phyloP scores from a whole-genome alignment of 2,888 invertebrate species.

The Dorcus hopei region DNA sequence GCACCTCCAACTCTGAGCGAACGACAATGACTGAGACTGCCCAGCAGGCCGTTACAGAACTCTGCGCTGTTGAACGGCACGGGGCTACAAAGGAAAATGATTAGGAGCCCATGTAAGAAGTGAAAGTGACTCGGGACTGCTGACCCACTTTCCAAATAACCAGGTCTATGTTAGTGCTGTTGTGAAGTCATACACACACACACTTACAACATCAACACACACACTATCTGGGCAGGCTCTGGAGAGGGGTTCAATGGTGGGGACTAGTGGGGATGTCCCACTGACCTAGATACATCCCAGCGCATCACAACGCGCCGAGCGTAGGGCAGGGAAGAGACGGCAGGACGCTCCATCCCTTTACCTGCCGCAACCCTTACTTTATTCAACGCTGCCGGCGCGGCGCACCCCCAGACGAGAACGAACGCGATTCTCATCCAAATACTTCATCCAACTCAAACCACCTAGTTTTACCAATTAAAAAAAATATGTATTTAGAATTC shows the following conservation, averaged over 20 bases:
- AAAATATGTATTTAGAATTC: no score
- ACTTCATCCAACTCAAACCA: no score
- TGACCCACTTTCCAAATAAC: slow-evolving; percentile 90
- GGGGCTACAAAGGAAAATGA: slow-evolving; percentile 68
- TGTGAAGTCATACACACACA: slow-evolving; percentile 47
- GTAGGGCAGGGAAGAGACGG: slow-evolving; percentile 40
- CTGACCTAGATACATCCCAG: slow-evolving; percentile 74
- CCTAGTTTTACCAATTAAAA: no score
- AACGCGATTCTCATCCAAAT: no score
- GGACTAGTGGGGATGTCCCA: slow-evolving; percentile 69
- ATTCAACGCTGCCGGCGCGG: background rate
- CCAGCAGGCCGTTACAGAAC: slow-evolving; percentile 14
- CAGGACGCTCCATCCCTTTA: slow-evolving; percentile 30
- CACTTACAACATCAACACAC: slow-evolving; percentile 40
- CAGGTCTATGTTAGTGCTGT: slow-evolving; percentile 82
- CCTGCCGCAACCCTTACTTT: slow-evolving; percentile 30
- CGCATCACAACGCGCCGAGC: slow-evolving; percentile 62
- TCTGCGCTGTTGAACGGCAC: slow-evolving; percentile 49
- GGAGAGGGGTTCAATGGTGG: slow-evolving; percentile 34
- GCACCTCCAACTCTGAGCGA: background rate
- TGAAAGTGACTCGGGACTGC: slow-evolving; percentile 74
- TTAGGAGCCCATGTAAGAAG: slow-evolving; percentile 79
- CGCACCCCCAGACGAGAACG: no score
- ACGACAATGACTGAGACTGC: slow-evolving; percentile 28
- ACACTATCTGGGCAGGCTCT: slow-evolving; percentile 36